A percentile compares a stretch with the other conserved stretches of the same genome.
Evolutionary conservation across 2,888 invertebrate genomes (phyloP).

Genomic region (Trichogramma evanescens): DNA sequence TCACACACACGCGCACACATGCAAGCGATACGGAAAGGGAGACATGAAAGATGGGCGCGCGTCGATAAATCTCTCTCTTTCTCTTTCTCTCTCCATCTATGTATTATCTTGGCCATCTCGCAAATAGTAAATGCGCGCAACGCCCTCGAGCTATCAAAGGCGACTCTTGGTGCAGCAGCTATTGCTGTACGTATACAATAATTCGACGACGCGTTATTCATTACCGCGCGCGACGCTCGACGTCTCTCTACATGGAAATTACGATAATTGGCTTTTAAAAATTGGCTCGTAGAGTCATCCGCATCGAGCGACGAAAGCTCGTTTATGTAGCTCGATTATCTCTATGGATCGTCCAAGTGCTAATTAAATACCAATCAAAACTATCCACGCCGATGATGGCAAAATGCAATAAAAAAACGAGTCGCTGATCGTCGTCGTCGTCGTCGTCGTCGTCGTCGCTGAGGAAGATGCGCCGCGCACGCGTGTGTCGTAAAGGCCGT

Average conservation of each 20-base stretch:
- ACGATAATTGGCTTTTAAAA: no score
- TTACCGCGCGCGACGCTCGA: background rate
- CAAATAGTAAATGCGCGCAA: conserved; percentile 39
- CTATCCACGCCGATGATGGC: no score
- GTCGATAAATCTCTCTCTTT: conserved; percentile 35
- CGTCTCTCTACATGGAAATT: no score
- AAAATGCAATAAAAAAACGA: no score
- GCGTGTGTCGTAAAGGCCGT: conserved; percentile 24
- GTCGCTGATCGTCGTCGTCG: no score
- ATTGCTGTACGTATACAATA: background rate
- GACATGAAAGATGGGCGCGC: conserved; percentile 29
- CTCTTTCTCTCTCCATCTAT: background rate
- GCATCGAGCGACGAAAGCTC: no score
- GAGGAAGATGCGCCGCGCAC: conserved; percentile 14
- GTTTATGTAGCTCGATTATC: no score
- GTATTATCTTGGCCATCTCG: conserved; percentile 38
- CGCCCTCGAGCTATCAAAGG: conserved; percentile 26
- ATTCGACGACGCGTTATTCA: conserved; percentile 17
- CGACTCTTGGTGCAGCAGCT: background rate
- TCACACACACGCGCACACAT: background rate
- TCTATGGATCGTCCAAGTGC: no score
- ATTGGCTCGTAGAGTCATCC: no score
- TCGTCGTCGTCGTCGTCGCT: background rate
- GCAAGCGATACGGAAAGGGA: background rate
- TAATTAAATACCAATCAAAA: no score